These are phyloP conservation scores for Eilema depressum DNA, from an alignment of 2,888 invertebrate species.

Conservation along the genomic window DNA sequence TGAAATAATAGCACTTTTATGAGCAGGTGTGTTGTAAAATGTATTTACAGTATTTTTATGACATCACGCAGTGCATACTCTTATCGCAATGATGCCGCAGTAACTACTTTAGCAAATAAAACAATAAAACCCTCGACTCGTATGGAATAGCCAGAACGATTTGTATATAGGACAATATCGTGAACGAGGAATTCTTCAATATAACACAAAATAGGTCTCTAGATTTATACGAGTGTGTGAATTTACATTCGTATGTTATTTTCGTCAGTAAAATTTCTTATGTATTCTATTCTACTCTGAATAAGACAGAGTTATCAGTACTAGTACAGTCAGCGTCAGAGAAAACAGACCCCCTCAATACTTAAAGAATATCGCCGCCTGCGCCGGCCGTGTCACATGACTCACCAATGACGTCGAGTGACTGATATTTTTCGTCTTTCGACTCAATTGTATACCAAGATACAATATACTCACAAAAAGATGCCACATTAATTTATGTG, in stretches of 20 bases:
- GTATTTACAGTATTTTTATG: background rate
- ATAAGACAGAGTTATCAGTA: too few relatives aligned
- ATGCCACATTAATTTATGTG: too few relatives aligned
- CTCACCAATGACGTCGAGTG: too few relatives aligned
- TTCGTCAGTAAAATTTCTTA: constrained; percentile 23
- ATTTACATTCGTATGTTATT: constrained; percentile 25
- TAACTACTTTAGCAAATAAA: constrained; percentile 61
- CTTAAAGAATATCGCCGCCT: too few relatives aligned
- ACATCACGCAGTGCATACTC: background rate
- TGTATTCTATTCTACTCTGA: too few relatives aligned
- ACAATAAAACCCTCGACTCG: constrained; percentile 56
- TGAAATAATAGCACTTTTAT: too few relatives aligned
- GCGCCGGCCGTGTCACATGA: too few relatives aligned
- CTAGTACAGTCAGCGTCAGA: too few relatives aligned
- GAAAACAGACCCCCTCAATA: too few relatives aligned
- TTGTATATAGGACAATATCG: constrained; percentile 55
- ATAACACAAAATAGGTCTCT: constrained; percentile 55
- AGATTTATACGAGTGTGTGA: constrained; percentile 49
- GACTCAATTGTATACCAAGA: too few relatives aligned
- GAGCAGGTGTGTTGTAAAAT: background rate
- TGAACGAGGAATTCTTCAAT: constrained; percentile 54
- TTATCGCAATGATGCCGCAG: constrained; percentile 9
- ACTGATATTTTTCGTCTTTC: too few relatives aligned
- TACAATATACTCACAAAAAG: too few relatives aligned
- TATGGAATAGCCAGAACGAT: constrained; percentile 54